Evolutionary conservation across 2,888 invertebrate species (phyloP), one percentile per base, ranked within the genome.

Genomic region (Nebria brevicollis): DNA sequence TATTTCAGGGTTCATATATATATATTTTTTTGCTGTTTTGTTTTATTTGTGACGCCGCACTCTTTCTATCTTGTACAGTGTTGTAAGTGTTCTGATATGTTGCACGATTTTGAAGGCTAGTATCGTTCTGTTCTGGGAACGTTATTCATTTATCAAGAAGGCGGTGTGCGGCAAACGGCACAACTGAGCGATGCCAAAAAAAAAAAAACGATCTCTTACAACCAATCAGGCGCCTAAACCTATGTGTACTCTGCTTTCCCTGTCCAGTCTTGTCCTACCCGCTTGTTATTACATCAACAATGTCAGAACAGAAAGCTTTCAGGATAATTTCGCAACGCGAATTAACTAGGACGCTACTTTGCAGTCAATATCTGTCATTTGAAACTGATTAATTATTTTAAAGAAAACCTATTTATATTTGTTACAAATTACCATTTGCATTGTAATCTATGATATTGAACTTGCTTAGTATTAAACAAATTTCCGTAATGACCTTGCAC

Each of bases 71-170:
- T 34, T 25, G 20, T 70, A 26, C 25, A 70, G 26, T 70, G 66
- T 8, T 66, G 26, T 34, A 54, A 54, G 54, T 70, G 26, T 70
- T 20, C 25, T 26, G 54, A 70, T 70, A 25, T 70, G 70, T 70
- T 25, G 26, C 34, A 11, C 25, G 20, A 11, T 70, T 25, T 11
- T 11, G 70, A 70, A 15, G 70, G 25, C 70, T 26, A 15, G 70
- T 13, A 54, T 70, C 70, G 20, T 72, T 66, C 72, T 72, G 72
- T 72, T 78, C 78, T 75, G 75, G 75, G 75, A 80, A 80, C 80
- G 80, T 80, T 80, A 75, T 80, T 80, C 80, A 80, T 80, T 80
- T 80, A 80, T 80, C 80, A 80, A 80, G 78, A 73, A 78, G 78
- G 80, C 80, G 80, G 80, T 43, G 68, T 70, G 25, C 70, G 54